Base-by-base conservation (phyloP, 2,113 vertebrate species). In the Vidua macroura region DNA sequence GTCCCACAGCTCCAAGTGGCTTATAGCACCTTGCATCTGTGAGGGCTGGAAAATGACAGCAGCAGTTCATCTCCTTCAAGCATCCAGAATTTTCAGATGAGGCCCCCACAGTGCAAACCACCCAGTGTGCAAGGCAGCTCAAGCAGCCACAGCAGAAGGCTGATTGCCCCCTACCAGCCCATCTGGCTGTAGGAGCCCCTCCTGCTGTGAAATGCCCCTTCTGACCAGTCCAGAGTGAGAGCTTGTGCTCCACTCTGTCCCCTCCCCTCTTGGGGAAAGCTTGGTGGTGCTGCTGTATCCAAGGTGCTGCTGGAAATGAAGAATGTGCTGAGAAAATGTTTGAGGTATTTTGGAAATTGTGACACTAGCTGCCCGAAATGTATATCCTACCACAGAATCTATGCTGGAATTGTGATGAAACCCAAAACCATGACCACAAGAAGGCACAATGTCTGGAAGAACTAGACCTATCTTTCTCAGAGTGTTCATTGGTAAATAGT, bases 321-420 rank as follows among this genome's bases (percentile, higher is more conserved):
- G 35, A 35, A 35, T 7, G 35, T 43, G 30, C 44, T 24, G 20
- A 92, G 89, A 90, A 94, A 74, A 55, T 80, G 33, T 86, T 48
- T 67, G 31, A n/a, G 12, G 7, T 13, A 68, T 62, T 68, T 68
- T 52, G 24, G 48, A 73, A 88, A 79, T 39, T 15, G 11, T 97
- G 91, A 95, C 93, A 94, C 64, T 53, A 95, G 51, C 60, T 93
- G 77, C 59, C 88, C 77, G 84, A 96, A 96, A 92, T 83, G 25
- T 74, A 83, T 94, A 30, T 78, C 73, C 52, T 94, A 43, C 93
- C 72, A 59, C 58, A 86, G 30, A 87, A 31, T 92, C 84, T 89
- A 31, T 77, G 86, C 93, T 90, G 88, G 86, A 83, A 56, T 85
- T 88, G 48, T 90, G 41, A 73, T 72, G 87, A 96, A 95, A 91